Percentiles rank a stretch among this genome's conserved stretches.
Evolutionary conservation across 2,113 vertebrate species (phyloP).

Genomic region (Pedionomus torquatus): DNA sequence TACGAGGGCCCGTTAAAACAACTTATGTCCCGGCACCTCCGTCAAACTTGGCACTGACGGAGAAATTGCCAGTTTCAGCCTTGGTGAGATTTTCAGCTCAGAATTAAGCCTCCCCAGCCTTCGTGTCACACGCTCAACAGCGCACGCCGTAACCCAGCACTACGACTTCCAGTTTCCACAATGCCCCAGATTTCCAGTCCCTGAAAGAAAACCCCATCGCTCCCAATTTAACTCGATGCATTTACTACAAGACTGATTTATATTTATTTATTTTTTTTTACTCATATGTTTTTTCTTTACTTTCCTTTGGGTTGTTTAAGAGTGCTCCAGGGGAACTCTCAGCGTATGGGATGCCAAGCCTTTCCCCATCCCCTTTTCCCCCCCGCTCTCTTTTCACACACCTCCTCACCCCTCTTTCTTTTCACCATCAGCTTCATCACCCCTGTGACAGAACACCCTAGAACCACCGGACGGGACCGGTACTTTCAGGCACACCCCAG

Average conservation of each 20-base stretch:
- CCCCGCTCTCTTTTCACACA: neutral
- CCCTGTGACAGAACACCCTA: neutral
- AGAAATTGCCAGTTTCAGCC: neutral
- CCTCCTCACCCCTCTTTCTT: neutral
- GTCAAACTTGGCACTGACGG: neutral
- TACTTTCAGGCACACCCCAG: neutral
- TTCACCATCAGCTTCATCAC: neutral
- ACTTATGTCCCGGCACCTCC: neutral
- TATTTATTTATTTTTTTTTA: neutral
- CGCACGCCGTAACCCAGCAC: neutral
- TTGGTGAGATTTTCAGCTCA: neutral
- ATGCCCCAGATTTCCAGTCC: neutral
- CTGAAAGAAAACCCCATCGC: neutral
- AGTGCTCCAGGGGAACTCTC: neutral
- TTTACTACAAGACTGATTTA: rapidly evolving
- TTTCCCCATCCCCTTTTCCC: neutral
- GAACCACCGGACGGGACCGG: rapidly evolving
- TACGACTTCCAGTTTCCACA: neutral
- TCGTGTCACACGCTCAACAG: neutral
- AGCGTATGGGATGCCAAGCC: rapidly evolving
- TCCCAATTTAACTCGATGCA: neutral
- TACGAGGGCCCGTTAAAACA: neutral
- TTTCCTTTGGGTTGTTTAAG: neutral
- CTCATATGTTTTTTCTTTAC: neutral
- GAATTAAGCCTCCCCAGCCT: neutral